phyloP scores from a whole-genome alignment of 2,888 invertebrate species.

The Cephus sareptanus region DNA sequence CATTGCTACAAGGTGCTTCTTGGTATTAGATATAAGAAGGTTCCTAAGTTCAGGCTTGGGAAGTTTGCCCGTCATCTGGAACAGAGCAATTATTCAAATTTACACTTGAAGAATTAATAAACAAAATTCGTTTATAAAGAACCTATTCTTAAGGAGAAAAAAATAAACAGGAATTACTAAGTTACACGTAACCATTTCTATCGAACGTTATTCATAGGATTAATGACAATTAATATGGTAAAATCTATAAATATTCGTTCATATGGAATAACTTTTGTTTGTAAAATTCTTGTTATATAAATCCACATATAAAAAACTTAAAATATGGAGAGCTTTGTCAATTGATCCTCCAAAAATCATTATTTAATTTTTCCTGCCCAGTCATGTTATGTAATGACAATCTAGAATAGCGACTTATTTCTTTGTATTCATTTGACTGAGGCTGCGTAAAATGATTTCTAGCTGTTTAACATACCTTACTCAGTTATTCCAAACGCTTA shows the following conservation, averaged over 20 bases:
- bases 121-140: background rate
- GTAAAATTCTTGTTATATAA: background rate
- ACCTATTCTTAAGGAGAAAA: background rate
- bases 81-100: background rate
- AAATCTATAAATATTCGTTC: background rate
- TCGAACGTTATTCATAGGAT: background rate
- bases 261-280: background rate
- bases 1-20: constrained; percentile 69
- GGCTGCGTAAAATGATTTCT: background rate
- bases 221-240: background rate
- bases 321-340: background rate
- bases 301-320: background rate
- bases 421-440: background rate
- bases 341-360: background rate
- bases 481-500: background rate
- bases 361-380: background rate
- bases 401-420: background rate
- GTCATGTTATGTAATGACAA: background rate
- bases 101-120: background rate
- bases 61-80: constrained; percentile 23
- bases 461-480: background rate
- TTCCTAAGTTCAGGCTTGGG: constrained; percentile 78
- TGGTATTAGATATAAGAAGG: constrained; percentile 74
- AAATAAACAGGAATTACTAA: background rate
- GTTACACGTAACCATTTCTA: background rate